phyloP scores from a whole-genome alignment of 2,113 vertebrate genomes.

The Vulpes ferrilata region DNA sequence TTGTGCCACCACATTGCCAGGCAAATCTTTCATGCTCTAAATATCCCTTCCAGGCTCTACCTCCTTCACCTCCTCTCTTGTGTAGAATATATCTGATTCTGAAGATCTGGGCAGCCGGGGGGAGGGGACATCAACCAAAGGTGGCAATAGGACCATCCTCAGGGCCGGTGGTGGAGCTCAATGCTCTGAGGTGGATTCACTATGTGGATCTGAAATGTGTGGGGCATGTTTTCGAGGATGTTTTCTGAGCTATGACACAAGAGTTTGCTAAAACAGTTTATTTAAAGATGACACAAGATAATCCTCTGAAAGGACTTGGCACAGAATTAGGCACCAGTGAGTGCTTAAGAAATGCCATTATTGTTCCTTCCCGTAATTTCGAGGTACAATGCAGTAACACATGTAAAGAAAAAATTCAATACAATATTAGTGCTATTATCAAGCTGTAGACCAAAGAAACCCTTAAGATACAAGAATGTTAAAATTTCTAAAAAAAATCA shows the following conservation, averaged over 20 bases:
- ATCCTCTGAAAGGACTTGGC: background rate
- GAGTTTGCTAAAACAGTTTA: background rate
- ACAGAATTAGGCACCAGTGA: background rate
- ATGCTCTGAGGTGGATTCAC: rapidly evolving
- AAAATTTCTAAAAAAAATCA: background rate
- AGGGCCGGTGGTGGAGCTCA: rapidly evolving
- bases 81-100: background rate
- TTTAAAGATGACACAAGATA: background rate
- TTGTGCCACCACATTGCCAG: background rate
- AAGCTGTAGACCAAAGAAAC: background rate
- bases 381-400: background rate
- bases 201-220: rapidly evolving
- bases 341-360: background rate
- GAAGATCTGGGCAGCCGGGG: background rate
- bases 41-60: rapidly evolving
- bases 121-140: rapidly evolving
- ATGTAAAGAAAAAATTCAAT: background rate
- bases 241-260: background rate
- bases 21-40: background rate
- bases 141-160: rapidly evolving
- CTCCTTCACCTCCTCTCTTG: background rate
- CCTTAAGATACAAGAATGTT: background rate
- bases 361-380: background rate
- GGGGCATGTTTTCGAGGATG: rapidly evolving
- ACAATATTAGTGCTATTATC: background rate